Evolutionary conservation across 2,113 vertebrate genomes (phyloP).

Genomic region (Pyrgilauda ruficollis): DNA sequence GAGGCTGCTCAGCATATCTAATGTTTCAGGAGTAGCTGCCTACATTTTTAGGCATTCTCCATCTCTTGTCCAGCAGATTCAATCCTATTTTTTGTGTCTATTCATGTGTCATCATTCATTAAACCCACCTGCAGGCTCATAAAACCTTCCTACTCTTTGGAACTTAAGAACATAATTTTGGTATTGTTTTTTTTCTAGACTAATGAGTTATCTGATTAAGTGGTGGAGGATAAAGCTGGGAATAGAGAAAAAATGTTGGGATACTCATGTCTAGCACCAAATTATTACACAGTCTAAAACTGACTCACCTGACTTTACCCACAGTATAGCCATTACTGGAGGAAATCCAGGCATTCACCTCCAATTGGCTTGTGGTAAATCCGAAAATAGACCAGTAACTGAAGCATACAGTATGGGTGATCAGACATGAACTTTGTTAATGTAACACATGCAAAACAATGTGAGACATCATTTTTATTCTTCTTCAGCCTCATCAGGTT

Average conservation of each 20-base stretch:
- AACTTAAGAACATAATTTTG: neutral
- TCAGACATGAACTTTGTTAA: neutral
- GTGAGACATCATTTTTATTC: neutral
- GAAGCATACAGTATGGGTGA: neutral
- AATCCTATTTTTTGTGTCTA: neutral
- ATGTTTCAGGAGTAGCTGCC: neutral
- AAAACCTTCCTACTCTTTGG: too few relatives aligned
- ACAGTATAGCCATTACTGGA: neutral
- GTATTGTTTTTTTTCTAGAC: neutral
- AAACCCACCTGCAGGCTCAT: neutral
- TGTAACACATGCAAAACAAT: neutral
- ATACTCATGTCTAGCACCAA: neutral
- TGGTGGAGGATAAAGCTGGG: neutral
- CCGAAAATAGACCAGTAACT: neutral
- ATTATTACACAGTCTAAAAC: neutral
- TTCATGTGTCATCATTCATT: neutral
- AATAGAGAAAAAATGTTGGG: neutral
- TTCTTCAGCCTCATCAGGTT: neutral
- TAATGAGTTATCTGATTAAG: neutral
- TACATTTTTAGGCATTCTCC: neutral
- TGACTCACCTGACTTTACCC: neutral
- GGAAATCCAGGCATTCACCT: neutral
- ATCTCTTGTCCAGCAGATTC: neutral
- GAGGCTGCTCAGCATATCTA: neutral
- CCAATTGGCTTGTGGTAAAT: neutral